Evolutionary conservation across 2,113 vertebrate species (phyloP).

Genomic region (Hipposideros armiger): DNA sequence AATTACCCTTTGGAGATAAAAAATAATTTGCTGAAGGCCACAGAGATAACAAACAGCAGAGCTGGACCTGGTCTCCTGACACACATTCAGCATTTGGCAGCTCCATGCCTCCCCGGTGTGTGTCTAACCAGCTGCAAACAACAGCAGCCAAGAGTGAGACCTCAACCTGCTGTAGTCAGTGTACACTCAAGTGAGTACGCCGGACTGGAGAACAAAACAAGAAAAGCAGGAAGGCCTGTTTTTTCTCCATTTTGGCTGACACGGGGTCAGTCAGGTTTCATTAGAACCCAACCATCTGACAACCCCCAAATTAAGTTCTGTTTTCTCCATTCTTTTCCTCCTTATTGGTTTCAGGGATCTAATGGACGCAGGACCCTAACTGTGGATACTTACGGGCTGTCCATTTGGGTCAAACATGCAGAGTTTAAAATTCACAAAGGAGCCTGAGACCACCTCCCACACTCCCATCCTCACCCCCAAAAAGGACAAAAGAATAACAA

Average conservation of each 20-base stretch:
- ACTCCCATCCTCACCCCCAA: background rate
- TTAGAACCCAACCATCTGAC: background rate
- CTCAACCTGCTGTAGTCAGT: background rate
- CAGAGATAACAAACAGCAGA: background rate
- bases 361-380: background rate
- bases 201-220: background rate
- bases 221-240: background rate
- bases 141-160: accelerated
- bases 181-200: background rate
- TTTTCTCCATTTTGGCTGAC: background rate
- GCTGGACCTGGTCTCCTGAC: background rate
- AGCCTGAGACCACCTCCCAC: background rate
- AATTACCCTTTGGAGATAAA: background rate
- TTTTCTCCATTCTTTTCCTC: background rate
- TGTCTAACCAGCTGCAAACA: accelerated
- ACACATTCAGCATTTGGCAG: background rate
- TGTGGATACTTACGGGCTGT: background rate
- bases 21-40: background rate
- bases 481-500: background rate
- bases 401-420: background rate
- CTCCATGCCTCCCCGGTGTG: accelerated
- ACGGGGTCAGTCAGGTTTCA: background rate
- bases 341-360: background rate
- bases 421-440: background rate
- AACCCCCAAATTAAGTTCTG: background rate